Base-by-base conservation (phyloP, 2,113 vertebrate genomes). In the Tyto alba region DNA sequence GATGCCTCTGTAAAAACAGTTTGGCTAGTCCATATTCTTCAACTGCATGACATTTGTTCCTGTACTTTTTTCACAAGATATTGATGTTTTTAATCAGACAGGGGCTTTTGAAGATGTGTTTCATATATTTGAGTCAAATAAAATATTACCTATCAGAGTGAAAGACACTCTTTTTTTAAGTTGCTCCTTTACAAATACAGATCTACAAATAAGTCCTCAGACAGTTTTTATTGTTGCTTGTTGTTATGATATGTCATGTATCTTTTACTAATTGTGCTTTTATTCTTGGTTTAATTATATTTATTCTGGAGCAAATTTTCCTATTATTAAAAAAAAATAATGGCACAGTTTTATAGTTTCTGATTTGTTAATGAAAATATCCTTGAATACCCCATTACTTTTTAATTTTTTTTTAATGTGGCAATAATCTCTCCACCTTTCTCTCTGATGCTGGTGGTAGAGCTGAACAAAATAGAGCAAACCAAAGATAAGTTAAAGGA, bases 81-180 rank as follows among this genome's bases (percentile, higher is more conserved):
- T 13, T 3, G 6, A 68, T 96, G 79, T 90, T 96, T 97, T 96
- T 85, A 96, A 94, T 89, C 62, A 85, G 85, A 59, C 53, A 43
- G 47, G 48, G 40, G 48, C 88, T 96, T 97, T 93, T 96, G 93
- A 96, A 97, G 94, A 94, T 50, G 75, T 91, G n/a, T 88, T 91
- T 92, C 68, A 85, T 90, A 92, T 85, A 89, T 81, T 86, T 93
- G 81, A 95, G 75, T 82, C 64, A 96, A 94, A 94, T 74, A 88
- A 97, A 96, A 92, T 66, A 21, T 22, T 83, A 55, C 59, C 59
- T 88, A 68, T 91, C 41, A n/a, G 73, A 88, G 36, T 16, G 20
- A 63, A 56, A 75, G 55, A 13, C 12, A 13, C 4, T 64, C 16
- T 66, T 21, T 73, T 89, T 83, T 94, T 81, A 85, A 78, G 56